Base-by-base conservation (phyloP, 1,140 invertebrate species). In the Ceratosolen fusciceps region DNA sequence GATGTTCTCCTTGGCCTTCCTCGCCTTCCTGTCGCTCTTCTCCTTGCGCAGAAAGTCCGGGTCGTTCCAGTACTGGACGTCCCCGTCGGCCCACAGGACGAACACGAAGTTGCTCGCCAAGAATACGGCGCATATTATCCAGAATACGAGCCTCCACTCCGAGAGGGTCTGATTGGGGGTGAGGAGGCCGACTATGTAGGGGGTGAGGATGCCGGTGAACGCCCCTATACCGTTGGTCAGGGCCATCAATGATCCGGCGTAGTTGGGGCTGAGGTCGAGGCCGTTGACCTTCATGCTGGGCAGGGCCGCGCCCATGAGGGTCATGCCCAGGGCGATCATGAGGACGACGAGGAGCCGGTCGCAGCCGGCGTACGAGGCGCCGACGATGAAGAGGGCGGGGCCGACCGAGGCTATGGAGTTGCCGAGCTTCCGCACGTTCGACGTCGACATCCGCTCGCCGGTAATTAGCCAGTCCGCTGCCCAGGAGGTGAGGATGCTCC, bases 101-200 rank as follows among this genome's bases (percentile, higher is more conserved):
- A 95, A 97, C 7, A 96, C 85, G 8, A 95, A 82, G 77, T 95
- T 95, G 0, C 95, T 96, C 21, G 93, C 85, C 14, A 93, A 88
- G 81, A 96, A 95, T 0, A 96, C 92, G 0, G 87, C 94, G 56
- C 95, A 91, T 0, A 94, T 92, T 77, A 97, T 94, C 93, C 95
- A 97, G 86, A 97, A 97, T 1, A 97, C 95, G 7, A 92, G 87
- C 77, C 95, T 91, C 96, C 96, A 97, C 90, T 96, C 93, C 9
- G 92, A 88, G 29, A 94, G 83, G 7, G 93, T 93, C 85, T 93
- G 93, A 88, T 95, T 92, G 83, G 92, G 92, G 62, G 95, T 96
- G 79, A 97, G 90, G 9, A 94, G 90, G 70, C 96, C 95, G 47
- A 96, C 94, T 26, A 96, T 89, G 85, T 93, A 94, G 0, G 96